phyloP scores from a whole-genome alignment of 2,113 vertebrate genomes.

The Mixornis gularis region DNA sequence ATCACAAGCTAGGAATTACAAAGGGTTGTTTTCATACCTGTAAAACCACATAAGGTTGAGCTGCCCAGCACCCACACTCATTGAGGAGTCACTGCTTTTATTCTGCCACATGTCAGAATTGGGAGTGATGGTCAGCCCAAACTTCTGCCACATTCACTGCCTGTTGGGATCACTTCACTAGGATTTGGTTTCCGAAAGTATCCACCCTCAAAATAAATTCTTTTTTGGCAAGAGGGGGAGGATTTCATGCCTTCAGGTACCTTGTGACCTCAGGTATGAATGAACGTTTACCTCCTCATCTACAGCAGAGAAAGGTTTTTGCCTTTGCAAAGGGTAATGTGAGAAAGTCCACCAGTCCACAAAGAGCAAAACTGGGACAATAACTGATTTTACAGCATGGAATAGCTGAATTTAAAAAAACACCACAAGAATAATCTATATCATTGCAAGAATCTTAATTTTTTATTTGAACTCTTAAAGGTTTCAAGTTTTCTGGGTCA shows the following conservation, averaged over 20 bases:
- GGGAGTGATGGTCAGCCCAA: background rate
- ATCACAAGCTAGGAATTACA: background rate
- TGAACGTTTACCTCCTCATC: background rate
- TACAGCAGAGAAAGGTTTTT: background rate
- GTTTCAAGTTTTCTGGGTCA: background rate
- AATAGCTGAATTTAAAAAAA: background rate
- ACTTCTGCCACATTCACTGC: background rate
- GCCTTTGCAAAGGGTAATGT: background rate
- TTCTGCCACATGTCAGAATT: fast-evolving
- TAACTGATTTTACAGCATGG: background rate
- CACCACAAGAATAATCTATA: background rate
- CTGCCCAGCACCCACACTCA: background rate
- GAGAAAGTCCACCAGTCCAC: background rate
- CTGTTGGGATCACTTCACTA: background rate
- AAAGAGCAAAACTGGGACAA: background rate
- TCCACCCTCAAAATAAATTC: background rate
- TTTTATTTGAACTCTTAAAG: background rate
- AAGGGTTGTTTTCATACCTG: background rate
- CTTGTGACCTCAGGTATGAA: background rate
- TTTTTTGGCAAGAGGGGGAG: background rate
- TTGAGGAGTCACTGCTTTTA: background rate
- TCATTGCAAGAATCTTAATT: background rate
- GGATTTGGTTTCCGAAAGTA: background rate
- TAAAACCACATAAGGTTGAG: background rate
- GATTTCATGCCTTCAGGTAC: background rate